Conservation (phyloP, 2,888 invertebrate species). For the Druceiella hillmani region DNA sequence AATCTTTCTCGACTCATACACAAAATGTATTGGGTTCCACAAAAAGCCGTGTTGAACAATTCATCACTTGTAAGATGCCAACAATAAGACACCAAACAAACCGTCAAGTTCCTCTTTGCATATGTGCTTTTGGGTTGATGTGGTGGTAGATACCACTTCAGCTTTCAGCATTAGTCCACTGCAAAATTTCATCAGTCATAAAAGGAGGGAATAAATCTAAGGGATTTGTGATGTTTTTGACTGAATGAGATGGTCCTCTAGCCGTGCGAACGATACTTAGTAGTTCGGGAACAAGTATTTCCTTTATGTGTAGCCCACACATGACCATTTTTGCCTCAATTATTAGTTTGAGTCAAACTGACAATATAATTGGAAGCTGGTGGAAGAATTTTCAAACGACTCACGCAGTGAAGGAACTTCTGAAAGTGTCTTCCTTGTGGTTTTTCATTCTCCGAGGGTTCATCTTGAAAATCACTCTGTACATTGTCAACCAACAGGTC, state of each 20-base stretch:
- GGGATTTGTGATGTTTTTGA: conserved; percentile 7
- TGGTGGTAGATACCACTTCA: background rate
- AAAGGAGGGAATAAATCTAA: no score
- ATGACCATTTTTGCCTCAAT: no score
- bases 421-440: background rate
- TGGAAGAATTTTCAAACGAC: no score
- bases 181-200: conserved; percentile 2
- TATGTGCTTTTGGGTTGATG: conserved; percentile 4
- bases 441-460: conserved; percentile 3
- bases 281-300: no score
- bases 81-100: conserved; percentile 9
- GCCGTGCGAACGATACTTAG: conserved; percentile 1
- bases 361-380: no score
- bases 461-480: no score
- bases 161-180: conserved; percentile 4
- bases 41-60: conserved; percentile 17
- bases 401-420: background rate
- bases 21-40: conserved; percentile 16
- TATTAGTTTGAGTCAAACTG: no score
- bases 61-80: conserved; percentile 17
- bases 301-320: no score
- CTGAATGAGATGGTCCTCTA: conserved; percentile 5
- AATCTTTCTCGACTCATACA: conserved; percentile 20
- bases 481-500: no score
- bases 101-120: conserved; percentile 2